These are phyloP conservation scores for Paraplagusia blochii DNA, from an alignment of 2,113 vertebrate species.

Conservation along the genomic window DNA sequence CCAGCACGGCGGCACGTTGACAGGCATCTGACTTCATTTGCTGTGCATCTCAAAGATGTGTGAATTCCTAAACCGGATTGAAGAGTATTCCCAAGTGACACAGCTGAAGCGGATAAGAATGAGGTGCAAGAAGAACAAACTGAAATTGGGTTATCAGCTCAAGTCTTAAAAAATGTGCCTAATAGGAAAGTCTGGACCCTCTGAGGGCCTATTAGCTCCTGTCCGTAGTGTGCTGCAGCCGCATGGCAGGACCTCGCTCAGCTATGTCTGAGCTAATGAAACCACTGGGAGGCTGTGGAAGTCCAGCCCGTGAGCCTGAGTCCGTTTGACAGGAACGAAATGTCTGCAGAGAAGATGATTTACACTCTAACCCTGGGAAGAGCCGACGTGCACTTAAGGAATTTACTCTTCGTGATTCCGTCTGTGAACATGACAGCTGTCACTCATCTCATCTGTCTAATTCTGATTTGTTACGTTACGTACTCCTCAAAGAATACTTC, in stretches of 20 bases:
- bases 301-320: background rate
- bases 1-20: slow-evolving; percentile 1
- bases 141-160: slow-evolving; percentile 38
- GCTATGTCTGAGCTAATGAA: slow-evolving; percentile 54
- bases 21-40: background rate
- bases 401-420: slow-evolving; percentile 1
- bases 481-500: background rate
- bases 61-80: slow-evolving; percentile 17
- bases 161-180: slow-evolving; percentile 28
- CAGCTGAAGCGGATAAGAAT: slow-evolving; percentile 11
- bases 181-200: slow-evolving; percentile 38
- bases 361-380: slow-evolving; percentile 2
- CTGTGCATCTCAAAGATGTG: slow-evolving; percentile 14
- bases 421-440: background rate
- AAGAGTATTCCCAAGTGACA: background rate
- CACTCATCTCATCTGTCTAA: background rate
- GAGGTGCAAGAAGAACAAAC: slow-evolving; percentile 20
- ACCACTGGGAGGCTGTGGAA: slow-evolving; percentile 37
- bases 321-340: slow-evolving; percentile 19
- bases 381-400: background rate
- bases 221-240: slow-evolving; percentile 9
- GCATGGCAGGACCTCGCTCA: slow-evolving; percentile 33
- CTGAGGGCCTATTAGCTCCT: slow-evolving; percentile 58
- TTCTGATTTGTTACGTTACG: background rate
- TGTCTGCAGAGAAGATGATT: slow-evolving; percentile 1